Evolutionary conservation across 2,888 invertebrate species (phyloP).

Genomic region (Taphrorychus bicolor): DNA sequence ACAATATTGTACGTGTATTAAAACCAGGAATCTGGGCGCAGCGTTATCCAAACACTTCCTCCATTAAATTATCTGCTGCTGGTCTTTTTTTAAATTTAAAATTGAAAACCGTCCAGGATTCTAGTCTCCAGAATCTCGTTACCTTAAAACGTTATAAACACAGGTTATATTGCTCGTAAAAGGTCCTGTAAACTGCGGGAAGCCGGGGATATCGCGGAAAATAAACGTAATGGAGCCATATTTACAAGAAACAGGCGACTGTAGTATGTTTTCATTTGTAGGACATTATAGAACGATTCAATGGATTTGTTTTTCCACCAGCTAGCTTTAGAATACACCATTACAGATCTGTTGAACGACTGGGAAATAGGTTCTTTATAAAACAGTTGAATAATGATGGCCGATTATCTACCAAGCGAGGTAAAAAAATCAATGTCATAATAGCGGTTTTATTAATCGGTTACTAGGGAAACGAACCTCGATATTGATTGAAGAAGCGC

Average conservation of each 20-base stretch:
- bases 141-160: background rate
- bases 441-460: too few relatives aligned
- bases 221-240: background rate
- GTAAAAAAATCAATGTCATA: too few relatives aligned
- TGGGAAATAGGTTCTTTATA: too few relatives aligned
- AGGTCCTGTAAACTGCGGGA: background rate
- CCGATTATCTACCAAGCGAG: too few relatives aligned
- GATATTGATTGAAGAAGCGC: too few relatives aligned
- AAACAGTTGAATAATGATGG: too few relatives aligned
- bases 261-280: background rate
- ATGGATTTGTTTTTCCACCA: background rate
- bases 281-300: background rate
- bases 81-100: background rate
- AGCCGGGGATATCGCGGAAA: background rate
- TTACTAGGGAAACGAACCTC: too few relatives aligned
- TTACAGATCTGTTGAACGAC: too few relatives aligned
- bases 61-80: constrained; percentile 9
- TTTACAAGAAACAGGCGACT: background rate
- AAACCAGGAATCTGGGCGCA: background rate
- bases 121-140: constrained; percentile 1
- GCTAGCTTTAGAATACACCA: background rate
- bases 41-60: background rate
- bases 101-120: background rate
- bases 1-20: too few relatives aligned
- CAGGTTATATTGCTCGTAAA: constrained; percentile 3